Evolutionary conservation across 2,797 vertebrate genomes (phyloP), one percentile per base, ranked within the genome.

Genomic region (Rhynchonycteris naso): DNA sequence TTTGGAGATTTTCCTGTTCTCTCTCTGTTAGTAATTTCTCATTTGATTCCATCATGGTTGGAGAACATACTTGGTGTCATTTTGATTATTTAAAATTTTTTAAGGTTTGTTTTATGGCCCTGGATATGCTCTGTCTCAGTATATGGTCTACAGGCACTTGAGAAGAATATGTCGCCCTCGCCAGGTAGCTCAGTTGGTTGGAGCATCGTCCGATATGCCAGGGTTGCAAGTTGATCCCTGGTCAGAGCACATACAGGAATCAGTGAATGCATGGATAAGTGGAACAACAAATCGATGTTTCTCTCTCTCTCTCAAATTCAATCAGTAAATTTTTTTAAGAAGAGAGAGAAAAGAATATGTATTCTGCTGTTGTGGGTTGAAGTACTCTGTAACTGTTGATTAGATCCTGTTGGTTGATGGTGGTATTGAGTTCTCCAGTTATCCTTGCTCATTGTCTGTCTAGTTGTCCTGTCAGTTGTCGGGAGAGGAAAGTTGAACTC

Each of bases 11-110:
- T 81, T 92, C 38, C 58, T 71, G 7, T 35, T 85, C n/a, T 22
- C 7, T 66, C 52, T 96, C 72, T 90, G 56, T 69, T 79, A 47
- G 21, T 83, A 63, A 78, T 88, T 88, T 84, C 68, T 94, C 81
- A 26, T 74, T 89, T 82, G 59, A 95, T 68, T 90, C 74, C 9
- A 15, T 86, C 72, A 19, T 69, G 43, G 7, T 68, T 88, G 28
- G 9, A 68, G 8, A 91, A 72, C 24, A 33, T 33, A 47, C 47
- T 63, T 7, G 47, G 58, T 90, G 35, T 61, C 19, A 71, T 78
- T 88, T 91, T n/a, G 75, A 11, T 89, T 86, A 8, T 66, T 38
- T 66, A n/a, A 54, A 47, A 69, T 74, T 54, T n/a, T 8, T 85
- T 68, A 11, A 83, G 19, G 38, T 72, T 92, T 81, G 54, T 75